A percentile compares a stretch with the other conserved stretches of the same genome.
These are phyloP conservation scores for Calliphora vomitoria DNA, from an alignment of 2,888 invertebrate genomes.

Conservation along the genomic window DNA sequence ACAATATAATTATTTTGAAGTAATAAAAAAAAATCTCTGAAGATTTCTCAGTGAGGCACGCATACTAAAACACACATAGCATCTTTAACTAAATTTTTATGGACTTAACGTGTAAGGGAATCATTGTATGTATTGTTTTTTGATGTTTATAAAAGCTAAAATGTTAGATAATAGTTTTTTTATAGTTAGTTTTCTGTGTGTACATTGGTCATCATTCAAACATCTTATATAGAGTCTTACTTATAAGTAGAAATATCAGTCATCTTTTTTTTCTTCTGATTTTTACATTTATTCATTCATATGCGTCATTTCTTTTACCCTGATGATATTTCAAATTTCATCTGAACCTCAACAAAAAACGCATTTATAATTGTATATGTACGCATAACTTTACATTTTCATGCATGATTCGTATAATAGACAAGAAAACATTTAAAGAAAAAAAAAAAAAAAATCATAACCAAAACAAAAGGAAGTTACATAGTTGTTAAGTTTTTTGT, in stretches of 20 bases:
- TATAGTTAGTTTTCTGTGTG: slow-evolving; percentile 9
- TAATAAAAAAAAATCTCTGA: not conserved
- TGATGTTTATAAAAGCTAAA: not conserved
- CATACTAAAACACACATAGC: not conserved
- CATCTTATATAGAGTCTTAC: not conserved
- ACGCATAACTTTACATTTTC: slow-evolving; percentile 54
- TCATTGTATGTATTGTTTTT: slow-evolving; percentile 25
- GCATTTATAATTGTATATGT: slow-evolving; percentile 29
- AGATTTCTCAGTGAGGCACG: not conserved
- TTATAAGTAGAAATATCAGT: slow-evolving; percentile 2
- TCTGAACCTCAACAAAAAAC: slow-evolving; percentile 30
- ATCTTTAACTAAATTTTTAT: not conserved
- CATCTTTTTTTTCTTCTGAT: slow-evolving; percentile 4
- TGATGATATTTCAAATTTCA: slow-evolving; percentile 55
- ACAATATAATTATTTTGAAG: slow-evolving; percentile 34
- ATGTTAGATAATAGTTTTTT: slow-evolving; percentile 54
- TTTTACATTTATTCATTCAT: slow-evolving; percentile 17
- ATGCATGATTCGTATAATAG: slow-evolving; percentile 41
- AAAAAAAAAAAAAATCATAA: not conserved
- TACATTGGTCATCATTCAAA: slow-evolving; percentile 40
- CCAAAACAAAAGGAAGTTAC: slow-evolving; percentile 53
- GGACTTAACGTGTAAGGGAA: slow-evolving; percentile 21
- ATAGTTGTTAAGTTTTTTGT: not conserved
- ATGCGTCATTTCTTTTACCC: slow-evolving; percentile 60
- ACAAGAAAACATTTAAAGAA: too few relatives aligned